These are phyloP conservation scores for Elachura formosa DNA, from an alignment of 2,113 vertebrate genomes.

Conservation along the genomic window DNA sequence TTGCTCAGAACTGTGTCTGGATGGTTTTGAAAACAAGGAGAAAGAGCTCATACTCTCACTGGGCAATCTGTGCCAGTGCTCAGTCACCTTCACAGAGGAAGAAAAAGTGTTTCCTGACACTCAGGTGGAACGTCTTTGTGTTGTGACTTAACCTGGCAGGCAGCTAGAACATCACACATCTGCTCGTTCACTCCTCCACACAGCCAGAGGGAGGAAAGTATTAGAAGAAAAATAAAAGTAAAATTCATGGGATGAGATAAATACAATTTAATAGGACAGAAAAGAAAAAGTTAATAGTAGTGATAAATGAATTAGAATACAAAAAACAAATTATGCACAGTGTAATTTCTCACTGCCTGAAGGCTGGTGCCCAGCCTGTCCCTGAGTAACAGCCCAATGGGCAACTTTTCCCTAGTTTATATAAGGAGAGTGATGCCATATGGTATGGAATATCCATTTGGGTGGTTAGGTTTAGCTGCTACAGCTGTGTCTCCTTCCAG, in stretches of 20 bases:
- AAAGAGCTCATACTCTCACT: not conserved
- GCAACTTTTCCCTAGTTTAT: not conserved
- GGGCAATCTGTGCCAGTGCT: not conserved
- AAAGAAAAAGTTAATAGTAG: not conserved
- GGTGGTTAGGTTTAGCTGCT: not conserved
- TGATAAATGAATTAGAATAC: not conserved
- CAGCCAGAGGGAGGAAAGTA: not conserved
- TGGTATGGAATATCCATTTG: not conserved
- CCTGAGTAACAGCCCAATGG: not conserved
- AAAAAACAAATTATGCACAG: not conserved
- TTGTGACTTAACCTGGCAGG: not conserved
- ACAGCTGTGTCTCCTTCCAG: not conserved
- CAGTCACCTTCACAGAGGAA: not conserved
- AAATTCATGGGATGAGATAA: not conserved
- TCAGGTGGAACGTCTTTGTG: not conserved
- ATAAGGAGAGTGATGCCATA: not conserved
- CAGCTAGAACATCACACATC: not conserved
- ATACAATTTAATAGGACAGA: not conserved
- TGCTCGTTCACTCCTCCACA: not conserved
- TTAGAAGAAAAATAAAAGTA: not conserved
- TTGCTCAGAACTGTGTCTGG: not conserved
- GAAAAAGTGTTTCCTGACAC: not conserved
- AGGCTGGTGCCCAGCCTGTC: not conserved
- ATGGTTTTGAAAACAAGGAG: not conserved
- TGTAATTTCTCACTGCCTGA: not conserved